Percentiles rank a stretch among this genome's conserved stretches.
phyloP scores from a whole-genome alignment of 2,113 vertebrate species.

The Monopterus albus region DNA sequence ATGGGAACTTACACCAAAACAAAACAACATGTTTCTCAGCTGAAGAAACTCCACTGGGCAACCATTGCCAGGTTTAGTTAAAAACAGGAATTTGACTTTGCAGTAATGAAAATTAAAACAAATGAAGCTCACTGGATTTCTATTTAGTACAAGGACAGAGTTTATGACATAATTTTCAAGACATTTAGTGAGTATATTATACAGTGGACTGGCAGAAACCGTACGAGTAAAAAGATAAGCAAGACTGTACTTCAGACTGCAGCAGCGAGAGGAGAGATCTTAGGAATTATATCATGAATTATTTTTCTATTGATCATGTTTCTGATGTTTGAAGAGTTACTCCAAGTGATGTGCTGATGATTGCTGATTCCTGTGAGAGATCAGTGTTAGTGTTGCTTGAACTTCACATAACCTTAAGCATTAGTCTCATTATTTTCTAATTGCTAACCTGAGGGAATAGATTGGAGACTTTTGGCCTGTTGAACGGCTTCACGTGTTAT shows the following conservation, averaged over 20 bases:
- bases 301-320: neutral
- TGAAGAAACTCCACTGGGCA: conserved; percentile 60
- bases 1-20: conserved; percentile 26
- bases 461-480: neutral
- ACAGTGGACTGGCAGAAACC: neutral
- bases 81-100: conserved; percentile 8
- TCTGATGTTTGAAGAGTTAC: conserved; percentile 6
- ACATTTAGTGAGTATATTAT: neutral
- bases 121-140: neutral
- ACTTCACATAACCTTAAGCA: neutral
- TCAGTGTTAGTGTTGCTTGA: conserved; percentile 3
- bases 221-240: neutral
- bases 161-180: neutral
- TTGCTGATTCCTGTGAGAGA: neutral
- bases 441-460: neutral
- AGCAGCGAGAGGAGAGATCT: neutral
- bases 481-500: neutral
- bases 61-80: conserved; percentile 35
- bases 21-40: conserved; percentile 39
- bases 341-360: neutral
- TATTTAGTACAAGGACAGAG: neutral
- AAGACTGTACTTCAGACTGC: neutral
- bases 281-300: neutral
- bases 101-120: neutral
- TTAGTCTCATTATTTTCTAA: neutral